These are phyloP conservation scores for Norana najaformis DNA, from an alignment of 2,888 invertebrate genomes.

Conservation along the genomic window DNA sequence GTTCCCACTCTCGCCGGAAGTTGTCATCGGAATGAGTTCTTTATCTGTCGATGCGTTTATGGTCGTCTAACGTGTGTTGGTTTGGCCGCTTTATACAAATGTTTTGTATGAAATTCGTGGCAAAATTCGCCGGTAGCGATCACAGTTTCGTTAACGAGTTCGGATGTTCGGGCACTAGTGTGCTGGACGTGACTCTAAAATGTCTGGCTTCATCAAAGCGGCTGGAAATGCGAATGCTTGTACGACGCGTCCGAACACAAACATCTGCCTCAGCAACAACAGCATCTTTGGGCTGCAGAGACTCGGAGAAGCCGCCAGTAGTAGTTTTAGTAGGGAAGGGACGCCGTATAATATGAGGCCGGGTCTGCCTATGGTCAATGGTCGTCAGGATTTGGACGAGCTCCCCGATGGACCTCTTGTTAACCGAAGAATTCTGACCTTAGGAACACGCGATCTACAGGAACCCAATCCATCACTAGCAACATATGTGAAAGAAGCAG, in stretches of 20 bases:
- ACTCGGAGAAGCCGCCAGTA: background rate
- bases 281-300: background rate
- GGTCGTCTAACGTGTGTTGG: background rate
- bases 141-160: background rate
- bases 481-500: background rate
- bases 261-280: constrained; percentile 18
- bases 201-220: constrained; percentile 20
- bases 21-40: constrained; percentile 6
- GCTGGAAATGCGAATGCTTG: background rate
- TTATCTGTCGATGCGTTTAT: background rate
- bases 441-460: background rate
- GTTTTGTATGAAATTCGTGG: background rate
- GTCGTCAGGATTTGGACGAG: constrained; percentile 3
- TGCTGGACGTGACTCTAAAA: background rate
- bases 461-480: background rate
- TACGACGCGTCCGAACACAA: background rate
- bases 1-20: background rate
- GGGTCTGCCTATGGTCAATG: background rate
- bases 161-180: background rate
- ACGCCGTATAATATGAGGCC: background rate
- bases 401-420: constrained; percentile 8
- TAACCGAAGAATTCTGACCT: background rate
- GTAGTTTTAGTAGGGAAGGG: constrained; percentile 2
- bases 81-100: background rate
- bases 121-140: constrained; percentile 6